These are phyloP conservation scores for Pachypeltis micranthus DNA, from an alignment of 1,140 invertebrate species.

Conservation along the genomic window DNA sequence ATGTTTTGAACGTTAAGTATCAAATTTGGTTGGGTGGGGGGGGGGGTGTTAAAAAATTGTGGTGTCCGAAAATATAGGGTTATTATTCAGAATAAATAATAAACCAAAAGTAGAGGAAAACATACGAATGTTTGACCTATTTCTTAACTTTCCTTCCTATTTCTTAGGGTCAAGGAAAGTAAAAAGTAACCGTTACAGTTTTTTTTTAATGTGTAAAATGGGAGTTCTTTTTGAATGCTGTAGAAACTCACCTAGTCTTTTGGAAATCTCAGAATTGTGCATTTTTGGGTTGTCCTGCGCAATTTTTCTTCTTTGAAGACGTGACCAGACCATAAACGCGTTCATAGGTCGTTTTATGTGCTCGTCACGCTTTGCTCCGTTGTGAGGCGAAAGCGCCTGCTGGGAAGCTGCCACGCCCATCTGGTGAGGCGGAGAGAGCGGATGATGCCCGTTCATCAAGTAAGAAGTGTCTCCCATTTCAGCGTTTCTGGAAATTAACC, in stretches of 20 bases:
- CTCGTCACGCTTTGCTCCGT: constrained; percentile 9
- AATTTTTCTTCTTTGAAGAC: constrained; percentile 85
- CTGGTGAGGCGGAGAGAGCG: background rate
- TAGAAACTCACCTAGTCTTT: constrained; percentile 51
- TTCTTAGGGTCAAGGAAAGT: too few relatives aligned
- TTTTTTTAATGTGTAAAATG: too few relatives aligned
- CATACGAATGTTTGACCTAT: too few relatives aligned
- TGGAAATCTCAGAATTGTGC: constrained; percentile 92
- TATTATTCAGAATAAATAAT: too few relatives aligned
- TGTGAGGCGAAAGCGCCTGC: constrained; percentile 6
- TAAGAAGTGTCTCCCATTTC: constrained; percentile 4
- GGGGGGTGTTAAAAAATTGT: too few relatives aligned
- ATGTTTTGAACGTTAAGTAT: too few relatives aligned
- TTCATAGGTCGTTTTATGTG: constrained; percentile 45
- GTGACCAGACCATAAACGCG: constrained; percentile 88
- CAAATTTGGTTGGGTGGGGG: too few relatives aligned
- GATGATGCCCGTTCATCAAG: background rate
- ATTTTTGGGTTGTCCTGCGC: constrained; percentile 97
- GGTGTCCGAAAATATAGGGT: too few relatives aligned
- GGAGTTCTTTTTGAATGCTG: background rate
- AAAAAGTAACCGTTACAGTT: too few relatives aligned
- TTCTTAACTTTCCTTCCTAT: too few relatives aligned
- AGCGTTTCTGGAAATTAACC: background rate
- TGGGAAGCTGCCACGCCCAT: background rate
- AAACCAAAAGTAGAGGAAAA: too few relatives aligned